These are phyloP conservation scores for Cephalophus harveyi DNA, from an alignment of 2,113 vertebrate genomes.

Conservation along the genomic window DNA sequence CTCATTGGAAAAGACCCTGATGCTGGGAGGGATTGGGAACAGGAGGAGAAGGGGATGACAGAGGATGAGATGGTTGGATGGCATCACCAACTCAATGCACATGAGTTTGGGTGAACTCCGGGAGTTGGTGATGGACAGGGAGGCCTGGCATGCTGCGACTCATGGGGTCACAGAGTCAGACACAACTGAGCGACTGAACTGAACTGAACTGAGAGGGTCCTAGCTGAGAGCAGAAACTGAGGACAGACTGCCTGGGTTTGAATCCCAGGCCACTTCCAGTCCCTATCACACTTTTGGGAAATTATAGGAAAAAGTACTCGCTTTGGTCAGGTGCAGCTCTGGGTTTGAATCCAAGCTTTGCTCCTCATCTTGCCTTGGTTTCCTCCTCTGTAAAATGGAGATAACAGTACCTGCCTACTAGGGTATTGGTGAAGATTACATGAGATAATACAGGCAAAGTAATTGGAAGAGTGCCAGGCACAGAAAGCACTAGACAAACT, in stretches of 20 bases:
- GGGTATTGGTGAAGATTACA: neutral
- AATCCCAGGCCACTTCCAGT: neutral
- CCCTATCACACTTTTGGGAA: neutral
- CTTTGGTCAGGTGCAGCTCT: neutral
- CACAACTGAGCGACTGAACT: too few species aligned
- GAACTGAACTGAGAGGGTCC: neutral
- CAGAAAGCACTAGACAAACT: neutral
- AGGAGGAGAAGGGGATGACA: too few species aligned
- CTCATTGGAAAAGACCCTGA: too few species aligned
- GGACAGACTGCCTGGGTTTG: neutral
- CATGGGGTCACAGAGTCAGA: too few species aligned
- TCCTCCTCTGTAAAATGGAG: neutral
- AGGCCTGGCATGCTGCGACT: fast-evolving
- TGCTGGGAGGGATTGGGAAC: too few species aligned
- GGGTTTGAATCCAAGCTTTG: neutral
- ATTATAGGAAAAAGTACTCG: neutral
- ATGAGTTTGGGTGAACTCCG: too few species aligned
- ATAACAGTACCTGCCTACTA: neutral
- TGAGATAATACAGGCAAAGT: neutral
- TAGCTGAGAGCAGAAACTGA: neutral
- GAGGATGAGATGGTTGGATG: too few species aligned
- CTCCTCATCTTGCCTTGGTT: neutral
- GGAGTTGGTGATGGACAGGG: too few species aligned
- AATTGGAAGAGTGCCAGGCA: neutral
- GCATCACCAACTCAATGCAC: too few species aligned